phyloP scores from a whole-genome alignment of 2,113 vertebrate species.

The Gobio gobio region DNA sequence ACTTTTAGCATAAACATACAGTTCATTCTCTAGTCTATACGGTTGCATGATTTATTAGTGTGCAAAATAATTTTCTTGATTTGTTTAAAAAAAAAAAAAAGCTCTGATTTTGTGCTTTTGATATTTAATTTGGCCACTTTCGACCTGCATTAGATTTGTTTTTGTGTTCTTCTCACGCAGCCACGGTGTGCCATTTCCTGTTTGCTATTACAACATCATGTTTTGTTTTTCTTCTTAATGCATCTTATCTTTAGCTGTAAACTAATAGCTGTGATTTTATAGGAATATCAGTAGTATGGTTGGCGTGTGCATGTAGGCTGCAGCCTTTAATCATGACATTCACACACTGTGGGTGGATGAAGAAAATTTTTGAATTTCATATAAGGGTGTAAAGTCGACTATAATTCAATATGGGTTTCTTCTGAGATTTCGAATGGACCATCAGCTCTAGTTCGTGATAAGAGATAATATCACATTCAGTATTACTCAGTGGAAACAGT shows the following conservation, averaged over 20 bases:
- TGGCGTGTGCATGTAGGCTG: background rate
- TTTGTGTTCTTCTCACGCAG: background rate
- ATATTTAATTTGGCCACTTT: background rate
- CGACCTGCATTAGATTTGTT: background rate
- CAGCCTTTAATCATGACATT: background rate
- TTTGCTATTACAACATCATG: background rate
- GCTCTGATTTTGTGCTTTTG: too few relatives aligned
- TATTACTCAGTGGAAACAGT: constrained; percentile 45
- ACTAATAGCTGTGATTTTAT: background rate
- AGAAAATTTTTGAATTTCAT: background rate
- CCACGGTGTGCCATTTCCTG: background rate
- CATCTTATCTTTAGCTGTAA: background rate
- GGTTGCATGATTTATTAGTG: background rate
- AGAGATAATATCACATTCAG: constrained; percentile 25
- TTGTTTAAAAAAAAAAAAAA: background rate
- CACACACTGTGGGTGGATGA: constrained; percentile 15
- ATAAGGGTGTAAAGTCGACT: background rate
- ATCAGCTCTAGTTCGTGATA: background rate
- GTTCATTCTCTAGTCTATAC: background rate
- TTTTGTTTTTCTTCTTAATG: background rate
- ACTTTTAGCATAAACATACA: background rate
- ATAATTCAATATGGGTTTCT: constrained; percentile 1
- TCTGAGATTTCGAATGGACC: constrained; percentile 10
- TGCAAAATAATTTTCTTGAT: background rate
- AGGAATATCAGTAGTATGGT: background rate